A percentile compares a stretch with the other conserved stretches of the same genome.
These are phyloP conservation scores for Manis javanica DNA, from an alignment of 2,797 vertebrate genomes.

Conservation along the genomic window DNA sequence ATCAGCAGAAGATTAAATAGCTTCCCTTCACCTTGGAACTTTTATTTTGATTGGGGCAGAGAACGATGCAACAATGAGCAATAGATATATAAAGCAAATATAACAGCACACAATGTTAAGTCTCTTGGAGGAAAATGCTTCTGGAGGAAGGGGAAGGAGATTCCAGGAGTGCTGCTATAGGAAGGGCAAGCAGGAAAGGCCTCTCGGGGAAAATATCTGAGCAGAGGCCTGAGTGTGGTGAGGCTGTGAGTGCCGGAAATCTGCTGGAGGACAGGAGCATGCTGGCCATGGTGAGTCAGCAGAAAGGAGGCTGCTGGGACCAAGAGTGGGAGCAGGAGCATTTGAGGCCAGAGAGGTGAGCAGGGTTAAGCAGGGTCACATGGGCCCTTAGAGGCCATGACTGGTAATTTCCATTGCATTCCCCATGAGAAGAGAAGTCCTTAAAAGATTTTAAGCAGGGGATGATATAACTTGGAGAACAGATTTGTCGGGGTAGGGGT, in stretches of 20 bases:
- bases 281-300: too few relatives aligned
- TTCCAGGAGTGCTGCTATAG: neutral
- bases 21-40: neutral
- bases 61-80: rapidly evolving
- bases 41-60: neutral
- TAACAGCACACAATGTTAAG: neutral
- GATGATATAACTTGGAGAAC: neutral
- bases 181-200: neutral
- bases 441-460: neutral
- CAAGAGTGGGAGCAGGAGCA: neutral
- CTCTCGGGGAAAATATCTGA: neutral
- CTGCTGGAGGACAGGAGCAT: too few relatives aligned
- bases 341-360: neutral
- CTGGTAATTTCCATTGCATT: neutral
- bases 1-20: neutral
- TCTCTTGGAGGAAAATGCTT: neutral
- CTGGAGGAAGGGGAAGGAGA: neutral
- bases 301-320: neutral
- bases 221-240: too few relatives aligned
- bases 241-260: neutral
- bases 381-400: too few relatives aligned
- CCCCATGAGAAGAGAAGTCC: neutral
- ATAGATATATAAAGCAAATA: neutral
- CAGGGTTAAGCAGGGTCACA: neutral
- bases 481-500: too few relatives aligned